Base-by-base conservation (phyloP, 92 coral and sea anemone species). In the Chrysogorgia sp. region DNA sequence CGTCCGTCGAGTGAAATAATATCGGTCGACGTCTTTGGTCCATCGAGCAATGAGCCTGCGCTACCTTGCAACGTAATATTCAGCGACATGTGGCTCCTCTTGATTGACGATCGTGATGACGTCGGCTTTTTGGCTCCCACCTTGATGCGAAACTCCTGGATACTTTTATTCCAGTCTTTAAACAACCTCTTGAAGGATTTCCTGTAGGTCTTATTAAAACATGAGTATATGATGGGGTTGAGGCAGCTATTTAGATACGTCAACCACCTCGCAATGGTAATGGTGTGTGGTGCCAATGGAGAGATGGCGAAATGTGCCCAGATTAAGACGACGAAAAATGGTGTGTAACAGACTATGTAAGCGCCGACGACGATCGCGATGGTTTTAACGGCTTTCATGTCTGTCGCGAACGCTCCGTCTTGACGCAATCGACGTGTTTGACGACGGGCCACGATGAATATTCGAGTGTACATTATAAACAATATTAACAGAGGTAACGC, bases 281-380 rank as follows among this genome's bases (percentile, higher is more conserved):
- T 28, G n/a, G 85, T 47, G 41, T 76, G 78, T 19, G 0, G 1
- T 0, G 87, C 82, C 17, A 80, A 58, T 82, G 86, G 24, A 71
- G 10, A 9, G 10, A 50, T 25, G 63, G 50, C 2, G 77, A 75
- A 19, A 86, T 90, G 80, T 61, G 85, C 30, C 92, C 96, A 53
- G 20, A 94, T 78, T 24, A 91, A 83, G 19, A 84, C 59, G 7
- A 92, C 86, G 31, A 91, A 89, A 60, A 86, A 86, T 6, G 98
- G 98, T 6, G 90, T 78, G 89, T 96, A 94, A 63, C 98, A 94
- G 22, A 89, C 48, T 8, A 89, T 85, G 47, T 87, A 94, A 7
- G 85, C 93, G 23, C 98, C 98, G 47, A 94, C 89, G 13, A 94
- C 98, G 22, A 94, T 96, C 2, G 97, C 98, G 47, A 94, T 94